These are phyloP conservation scores for Tamandua tetradactyla DNA, from an alignment of 2,797 vertebrate genomes.

Conservation along the genomic window DNA sequence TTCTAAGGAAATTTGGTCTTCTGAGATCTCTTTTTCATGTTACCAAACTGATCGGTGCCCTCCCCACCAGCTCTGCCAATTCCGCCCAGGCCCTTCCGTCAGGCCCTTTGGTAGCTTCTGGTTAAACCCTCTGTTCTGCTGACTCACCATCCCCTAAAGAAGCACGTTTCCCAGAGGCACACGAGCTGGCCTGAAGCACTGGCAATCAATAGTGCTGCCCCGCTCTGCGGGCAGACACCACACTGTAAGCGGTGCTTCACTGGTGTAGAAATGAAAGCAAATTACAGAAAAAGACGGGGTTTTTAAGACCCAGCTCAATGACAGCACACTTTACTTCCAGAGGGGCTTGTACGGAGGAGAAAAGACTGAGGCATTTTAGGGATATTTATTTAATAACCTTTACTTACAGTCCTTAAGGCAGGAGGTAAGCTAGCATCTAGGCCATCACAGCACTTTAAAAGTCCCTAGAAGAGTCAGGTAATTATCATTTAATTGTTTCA, in stretches of 20 bases:
- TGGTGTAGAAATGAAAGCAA: constrained; percentile 55
- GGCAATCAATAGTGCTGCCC: constrained; percentile 63
- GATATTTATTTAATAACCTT: not conserved
- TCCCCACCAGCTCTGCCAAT: not conserved
- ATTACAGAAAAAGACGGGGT: not conserved
- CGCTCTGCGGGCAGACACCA: not conserved
- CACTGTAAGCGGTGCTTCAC: constrained; percentile 15
- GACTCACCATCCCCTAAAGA: constrained; percentile 47
- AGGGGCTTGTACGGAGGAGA: not conserved
- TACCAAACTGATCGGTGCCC: constrained; percentile 21
- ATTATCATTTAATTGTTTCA: not conserved
- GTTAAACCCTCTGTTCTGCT: constrained; percentile 48
- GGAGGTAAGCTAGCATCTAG: not conserved
- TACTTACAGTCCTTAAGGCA: constrained; percentile 6
- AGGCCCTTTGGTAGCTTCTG: not conserved
- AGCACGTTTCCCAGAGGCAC: constrained; percentile 11
- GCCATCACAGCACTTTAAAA: not conserved
- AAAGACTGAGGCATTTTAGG: not conserved
- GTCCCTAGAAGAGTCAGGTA: not conserved
- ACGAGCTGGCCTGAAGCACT: constrained; percentile 37
- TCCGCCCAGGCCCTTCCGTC: not conserved
- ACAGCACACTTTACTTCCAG: constrained; percentile 10
- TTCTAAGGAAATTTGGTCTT: constrained; percentile 17
- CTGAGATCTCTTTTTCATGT: not conserved
- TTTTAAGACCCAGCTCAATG: constrained; percentile 53